Evolutionary conservation across 2,113 vertebrate species (phyloP), one percentile per base, ranked within the genome.

Genomic region (Peromyscus californicus): DNA sequence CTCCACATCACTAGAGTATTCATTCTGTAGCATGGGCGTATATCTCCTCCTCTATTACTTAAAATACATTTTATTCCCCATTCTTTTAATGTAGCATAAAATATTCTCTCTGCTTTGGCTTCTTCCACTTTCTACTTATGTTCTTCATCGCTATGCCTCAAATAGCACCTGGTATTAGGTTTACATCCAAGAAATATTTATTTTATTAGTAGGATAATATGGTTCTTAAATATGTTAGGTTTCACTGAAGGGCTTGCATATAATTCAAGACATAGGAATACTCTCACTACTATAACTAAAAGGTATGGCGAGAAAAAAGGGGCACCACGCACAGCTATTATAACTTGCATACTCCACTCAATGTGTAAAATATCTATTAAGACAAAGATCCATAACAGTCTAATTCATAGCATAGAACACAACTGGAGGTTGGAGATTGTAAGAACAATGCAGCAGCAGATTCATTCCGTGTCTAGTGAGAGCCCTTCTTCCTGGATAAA

Each of bases 71-170:
- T 74, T 80, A 79, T 42, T 84, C 9, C 36, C 42, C 61, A n/a
- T 93, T 93, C 19, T 16, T 94, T 96, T 80, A 12, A 45, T 45
- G 74, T 76, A 26, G 22, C 74, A 75, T 75, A 76, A 76, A 76
- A 13, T 76, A 45, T 45, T 75, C 72, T 75, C 39, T 42, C 74
- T 26, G 42, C 10, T 76, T 76, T 45, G 45, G 24, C 4, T 76
- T 76, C 24, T 45, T 76, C 42, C 39, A 75, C 74, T 75, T 75
- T 45, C 74, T 21, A 74, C 98, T 51, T 98, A 97, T 26, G 74
- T 45, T 45, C 22, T 26, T 76, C 8, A 45, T 76, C 4, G 1
- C 39, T 76, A 24, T 26, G 22, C 74, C 74, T 26, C 39, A 76
- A 76, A 24, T 63, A 76, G 42, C 42, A 13, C 39, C 74, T 45